Conservation (phyloP, 2,113 vertebrate species). For the Channa maculata region DNA sequence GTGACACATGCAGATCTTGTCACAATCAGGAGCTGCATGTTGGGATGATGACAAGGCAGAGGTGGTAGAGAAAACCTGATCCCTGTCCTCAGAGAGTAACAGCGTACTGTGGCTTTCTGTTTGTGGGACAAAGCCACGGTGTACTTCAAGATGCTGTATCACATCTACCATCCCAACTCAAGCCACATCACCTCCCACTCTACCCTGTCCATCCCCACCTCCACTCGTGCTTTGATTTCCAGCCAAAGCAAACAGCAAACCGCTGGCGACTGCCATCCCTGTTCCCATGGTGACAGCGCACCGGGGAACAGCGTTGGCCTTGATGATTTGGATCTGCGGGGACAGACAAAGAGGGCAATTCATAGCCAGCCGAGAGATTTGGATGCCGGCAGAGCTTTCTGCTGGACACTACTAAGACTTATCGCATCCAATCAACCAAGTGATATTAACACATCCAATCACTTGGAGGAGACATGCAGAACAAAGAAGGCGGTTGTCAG, state of each 20-base stretch:
- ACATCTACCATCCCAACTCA: conserved; percentile 67
- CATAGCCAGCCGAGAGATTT: conserved; percentile 70
- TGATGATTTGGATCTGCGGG: conserved; percentile 84
- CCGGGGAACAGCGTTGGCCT: conserved; percentile 73
- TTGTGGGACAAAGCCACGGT: conserved; percentile 66
- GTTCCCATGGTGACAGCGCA: conserved; percentile 80
- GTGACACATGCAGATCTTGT: conserved; percentile 71
- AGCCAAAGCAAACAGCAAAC: conserved; percentile 86
- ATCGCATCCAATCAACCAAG: conserved; percentile 78
- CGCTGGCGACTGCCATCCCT: conserved; percentile 59
- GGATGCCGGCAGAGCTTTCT: conserved; percentile 76
- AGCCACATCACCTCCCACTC: conserved; percentile 66
- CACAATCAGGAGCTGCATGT: conserved; percentile 60
- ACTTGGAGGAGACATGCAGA: conserved; percentile 63
- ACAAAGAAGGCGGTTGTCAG: conserved; percentile 81
- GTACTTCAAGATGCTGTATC: conserved; percentile 73
- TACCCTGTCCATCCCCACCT: conserved; percentile 63
- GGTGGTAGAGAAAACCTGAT: conserved; percentile 67
- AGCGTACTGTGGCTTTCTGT: conserved; percentile 63
- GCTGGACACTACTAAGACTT: conserved; percentile 72
- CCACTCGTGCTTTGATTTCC: conserved; percentile 79
- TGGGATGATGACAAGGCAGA: conserved; percentile 71
- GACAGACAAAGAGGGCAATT: conserved; percentile 86
- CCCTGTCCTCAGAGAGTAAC: conserved; percentile 57
- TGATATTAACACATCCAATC: conserved; percentile 83